Base-by-base conservation (phyloP, 2,797 vertebrate species). In the Diplodus sargus region DNA sequence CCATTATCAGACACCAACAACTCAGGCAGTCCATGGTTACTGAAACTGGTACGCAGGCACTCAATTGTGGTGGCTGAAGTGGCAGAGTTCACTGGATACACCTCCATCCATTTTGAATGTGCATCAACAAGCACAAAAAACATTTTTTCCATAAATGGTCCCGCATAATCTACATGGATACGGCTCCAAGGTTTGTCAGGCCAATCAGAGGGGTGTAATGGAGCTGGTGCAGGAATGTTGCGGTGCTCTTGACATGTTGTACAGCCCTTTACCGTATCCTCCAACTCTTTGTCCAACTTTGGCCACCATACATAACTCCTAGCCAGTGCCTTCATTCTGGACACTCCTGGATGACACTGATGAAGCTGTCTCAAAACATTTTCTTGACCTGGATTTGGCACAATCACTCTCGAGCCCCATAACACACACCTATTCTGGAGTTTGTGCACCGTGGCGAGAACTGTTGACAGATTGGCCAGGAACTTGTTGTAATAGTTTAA, bases 371-470 rank as follows among this genome's bases (percentile, higher is more conserved):
- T 49, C 48, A 49, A 1, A 17, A 49, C 48, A 49, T 8, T 49
- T 7, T 18, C 47, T 48, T 49, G 48, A 2, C 48, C 48, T 49
- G 48, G 17, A 2, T 49, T 2, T 54, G 73, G 76, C 17, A 79
- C 52, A 16, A 84, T 6, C 1, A 79, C 67, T 39, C 49, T 39
- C 1, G 45, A 6, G 0, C 63, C 85, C 70, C 63, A 79, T 4
- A 82, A 16, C 9, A 75, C 49, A 70, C 68, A 81, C 0, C 65
- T 43, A 42, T 80, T 53, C 9, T 81, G 65, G 5, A 78, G 52
- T n/a, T 64, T 56, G 28, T 89, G 74, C 18, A 76, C 4, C 1
- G 71, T 76, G 1, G 42, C 47, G 4, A 65, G 23, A 0, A 16
- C 1, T 3, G 62, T 51, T 3, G 47, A 65, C 43, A 51, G 25